Evolutionary conservation across 2,797 vertebrate genomes (phyloP).

Genomic region (Emys orbicularis): DNA sequence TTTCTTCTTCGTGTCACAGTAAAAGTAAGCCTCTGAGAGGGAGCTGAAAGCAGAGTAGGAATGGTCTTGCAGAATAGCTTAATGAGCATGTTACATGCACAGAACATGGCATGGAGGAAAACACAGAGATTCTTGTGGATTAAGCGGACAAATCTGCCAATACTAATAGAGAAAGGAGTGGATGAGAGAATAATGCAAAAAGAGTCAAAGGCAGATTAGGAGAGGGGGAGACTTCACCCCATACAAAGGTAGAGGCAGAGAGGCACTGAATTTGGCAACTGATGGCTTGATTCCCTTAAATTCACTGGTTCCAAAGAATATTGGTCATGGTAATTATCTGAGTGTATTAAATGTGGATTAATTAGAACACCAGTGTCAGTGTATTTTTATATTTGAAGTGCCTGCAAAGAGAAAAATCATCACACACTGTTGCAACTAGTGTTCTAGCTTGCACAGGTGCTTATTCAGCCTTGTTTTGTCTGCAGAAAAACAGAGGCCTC

Average conservation of each 20-base stretch:
- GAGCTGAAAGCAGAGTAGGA: neutral
- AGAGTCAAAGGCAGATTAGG: neutral
- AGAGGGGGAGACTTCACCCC: neutral
- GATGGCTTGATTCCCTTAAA: neutral
- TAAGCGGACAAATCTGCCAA: neutral
- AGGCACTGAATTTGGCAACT: neutral
- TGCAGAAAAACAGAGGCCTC: neutral
- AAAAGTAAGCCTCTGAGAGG: neutral
- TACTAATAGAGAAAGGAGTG: neutral
- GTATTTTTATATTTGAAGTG: constrained; percentile 13
- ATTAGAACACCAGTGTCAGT: neutral
- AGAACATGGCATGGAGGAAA: neutral
- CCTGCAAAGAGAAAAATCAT: neutral
- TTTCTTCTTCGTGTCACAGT: neutral
- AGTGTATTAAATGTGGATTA: neutral
- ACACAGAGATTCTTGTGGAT: neutral
- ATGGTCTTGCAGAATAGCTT: neutral
- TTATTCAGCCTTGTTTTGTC: neutral
- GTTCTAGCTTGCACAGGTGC: neutral
- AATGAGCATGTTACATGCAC: neutral
- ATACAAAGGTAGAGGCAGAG: neutral
- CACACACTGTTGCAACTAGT: neutral
- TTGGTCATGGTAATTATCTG: neutral
- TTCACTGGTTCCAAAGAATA: neutral
- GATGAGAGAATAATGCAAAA: neutral